Base-by-base conservation (phyloP, 37 sponge, comb jelly and placozoan genomes). In the Theonella swinhoei region DNA sequence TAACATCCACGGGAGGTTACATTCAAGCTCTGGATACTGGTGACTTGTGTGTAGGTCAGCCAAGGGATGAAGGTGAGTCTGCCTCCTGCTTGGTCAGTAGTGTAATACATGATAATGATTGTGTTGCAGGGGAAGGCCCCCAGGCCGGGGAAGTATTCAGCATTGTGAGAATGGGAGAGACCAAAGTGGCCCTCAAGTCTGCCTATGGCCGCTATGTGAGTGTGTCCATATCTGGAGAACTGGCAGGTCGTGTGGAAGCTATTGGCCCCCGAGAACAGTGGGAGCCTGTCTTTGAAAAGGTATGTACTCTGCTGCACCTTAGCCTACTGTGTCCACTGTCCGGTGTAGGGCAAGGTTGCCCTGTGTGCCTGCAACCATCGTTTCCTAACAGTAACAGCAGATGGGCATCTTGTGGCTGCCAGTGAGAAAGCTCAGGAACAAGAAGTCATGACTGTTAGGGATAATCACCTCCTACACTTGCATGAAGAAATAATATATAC, bases 261-360 rank as follows among this genome's bases (percentile, higher is more conserved):
- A 76, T 91, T 39, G 95, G 85, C 30, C 85, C 81, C 0, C 59
- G 95, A 39, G 95, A 94, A 74, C 79, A 59, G 39, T 94, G 95
- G 95, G 95, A 94, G 38, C 88, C 89, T 26, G 88, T 94, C 20
- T 94, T 94, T 85, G 88, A 94, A 63, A 89, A 91, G 43, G 95
- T 94, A 0, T 26, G 69, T 82, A 32, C 29, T 39, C 3, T 26
- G 9, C 29, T 30, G 69, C 30, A 47, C 14, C 54, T 14, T 47
- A 47, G 68, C 23, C 9, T 0, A 34, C 32, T 37, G 5, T 36
- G n/a, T 11, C 31, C 31, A 0, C 31, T 25, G 32, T 67, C 4
- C 68, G 32, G 9, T 32, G 62, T 75, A 94, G 95, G 86, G 86
- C 28, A 94, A 87, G 41, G 43, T 88, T 35, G 95, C 95, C 25